These are phyloP conservation scores for Popillia japonica DNA, from an alignment of 1,140 invertebrate genomes.

Conservation along the genomic window DNA sequence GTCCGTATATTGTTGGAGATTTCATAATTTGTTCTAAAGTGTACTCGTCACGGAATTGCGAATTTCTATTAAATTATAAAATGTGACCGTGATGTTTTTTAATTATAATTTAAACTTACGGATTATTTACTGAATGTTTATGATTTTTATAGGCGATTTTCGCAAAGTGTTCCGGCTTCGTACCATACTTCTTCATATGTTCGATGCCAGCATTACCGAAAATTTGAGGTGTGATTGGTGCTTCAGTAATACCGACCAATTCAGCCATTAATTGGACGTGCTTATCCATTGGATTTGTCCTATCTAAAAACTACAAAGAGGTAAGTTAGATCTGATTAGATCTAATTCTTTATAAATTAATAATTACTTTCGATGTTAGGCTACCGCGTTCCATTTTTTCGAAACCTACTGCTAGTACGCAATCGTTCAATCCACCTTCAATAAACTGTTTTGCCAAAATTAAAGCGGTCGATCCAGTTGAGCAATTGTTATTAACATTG, in stretches of 20 bases:
- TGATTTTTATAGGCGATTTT: no score
- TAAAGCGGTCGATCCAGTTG: slow-evolving; percentile 93
- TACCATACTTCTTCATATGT: slow-evolving; percentile 98
- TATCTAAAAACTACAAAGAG: slow-evolving; percentile 78
- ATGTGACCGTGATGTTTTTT: neutral
- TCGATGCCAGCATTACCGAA: slow-evolving; percentile 97
- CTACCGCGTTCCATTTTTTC: slow-evolving; percentile 98
- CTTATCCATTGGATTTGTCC: slow-evolving; percentile 93
- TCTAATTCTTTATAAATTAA: no score
- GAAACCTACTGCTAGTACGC: slow-evolving; percentile 93
- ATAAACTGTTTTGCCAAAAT: slow-evolving; percentile 91
- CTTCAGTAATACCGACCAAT: slow-evolving; percentile 76
- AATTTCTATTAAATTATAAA: slow-evolving; percentile 78
- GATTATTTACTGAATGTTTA: no score
- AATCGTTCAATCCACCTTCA: slow-evolving; percentile 83
- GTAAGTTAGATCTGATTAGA: no score
- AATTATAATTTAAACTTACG: slow-evolving; percentile 66
- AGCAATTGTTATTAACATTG: slow-evolving; percentile 99
- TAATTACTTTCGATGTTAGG: slow-evolving; percentile 75
- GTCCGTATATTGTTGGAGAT: slow-evolving; percentile 85
- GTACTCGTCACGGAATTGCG: slow-evolving; percentile 92
- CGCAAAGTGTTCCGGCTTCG: slow-evolving; percentile 90
- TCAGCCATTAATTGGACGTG: slow-evolving; percentile 90
- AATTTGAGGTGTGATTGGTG: slow-evolving; percentile 92
- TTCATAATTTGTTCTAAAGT: slow-evolving; percentile 87